Evolutionary conservation across 1,140 invertebrate genomes (phyloP), one percentile per base, ranked within the genome.

Genomic region (Phortica variegata): DNA sequence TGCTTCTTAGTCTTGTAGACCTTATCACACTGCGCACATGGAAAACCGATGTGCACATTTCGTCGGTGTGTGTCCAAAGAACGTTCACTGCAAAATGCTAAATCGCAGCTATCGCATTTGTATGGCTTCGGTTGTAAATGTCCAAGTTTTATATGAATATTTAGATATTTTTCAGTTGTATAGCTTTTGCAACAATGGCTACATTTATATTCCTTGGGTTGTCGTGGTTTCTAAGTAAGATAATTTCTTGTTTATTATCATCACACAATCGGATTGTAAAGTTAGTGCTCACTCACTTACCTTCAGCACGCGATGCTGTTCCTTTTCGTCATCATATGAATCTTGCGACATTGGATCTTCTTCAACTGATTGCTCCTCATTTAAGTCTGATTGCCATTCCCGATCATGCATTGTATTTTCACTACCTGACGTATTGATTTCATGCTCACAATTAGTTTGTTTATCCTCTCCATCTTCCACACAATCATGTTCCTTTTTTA

Each of bases 81-180:
- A 1, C 59, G 61, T 5, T 73, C 61, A 33, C 47, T 52, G 31
- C 62, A 57, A 23, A 70, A 73, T 9, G 44, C 52, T 18, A 52
- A 54, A 12, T 50, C 43, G 36, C 71, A 74, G 32, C 60, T 55
- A 32, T 9, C 32, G 41, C 71, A 74, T 50, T 73, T 74, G 17
- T 57, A 62, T 10, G 48, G 58, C 18, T 65, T 57, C 7, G 69
- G 65, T 40, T 69, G 49, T 16, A 65, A 56, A 41, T 72, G 69
- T 6, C 52, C 53, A 51, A 62, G 41, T 40, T 65, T 65, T 1
- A 72, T 20, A 34, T 72, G 69, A 0, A 59, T 48, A 18, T 72
- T 73, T 1, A 72, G 45, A 40, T 69, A 62, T 13, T 58, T 61
- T 1, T 52, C 47, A 3, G 65, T 62, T 6, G 56, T 60, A 32